Evolutionary conservation across 2,888 invertebrate species (phyloP), one percentile per base, ranked within the genome.

Genomic region (Crossocerus cetratus): DNA sequence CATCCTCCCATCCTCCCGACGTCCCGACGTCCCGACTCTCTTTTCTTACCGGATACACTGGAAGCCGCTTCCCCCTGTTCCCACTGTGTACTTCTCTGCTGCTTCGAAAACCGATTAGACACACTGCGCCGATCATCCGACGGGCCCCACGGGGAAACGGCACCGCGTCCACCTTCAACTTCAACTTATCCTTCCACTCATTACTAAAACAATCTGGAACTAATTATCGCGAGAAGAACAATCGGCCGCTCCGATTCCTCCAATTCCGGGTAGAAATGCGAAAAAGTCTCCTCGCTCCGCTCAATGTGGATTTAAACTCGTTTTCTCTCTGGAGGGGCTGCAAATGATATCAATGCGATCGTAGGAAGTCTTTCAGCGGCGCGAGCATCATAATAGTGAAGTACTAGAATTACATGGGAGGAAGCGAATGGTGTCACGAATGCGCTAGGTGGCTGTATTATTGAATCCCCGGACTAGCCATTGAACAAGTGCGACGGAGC

Each of bases 401-500:
- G 57, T 57, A 18, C 53, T 63, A 53, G 57, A 60, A 65, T 72
- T 70, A 65, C 62, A 64, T 43, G 49, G 57, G 14, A 16, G 49
- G 57, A 4, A 16, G 11, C 23, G 58, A 32, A 67, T 67, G 67
- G 55, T 62, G 3, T 56, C 56, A 65, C 62, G 49, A 66, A 61
- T 62, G 78, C 73, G 78, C 73, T 68, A 76, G 72, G 68, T 62
- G 69, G 69, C 66, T 43, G 65, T 45, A 69, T 83, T 82, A 83
- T 84, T 81, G 84, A 85, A 83, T 82, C 78, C 66, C 76, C 57
- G 65, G 32, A 32, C 32, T 32, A 77, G 83, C 82, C 82, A 84
- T 86, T 86, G 87, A 87, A 83, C 80, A 79, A 83, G 81, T 84
- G 86, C 87, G 83, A 68, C 86, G 86, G 77, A 85, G 87, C 88